These are phyloP conservation scores for Ceyx cyanopectus DNA, from an alignment of 2,113 vertebrate species.

Conservation along the genomic window DNA sequence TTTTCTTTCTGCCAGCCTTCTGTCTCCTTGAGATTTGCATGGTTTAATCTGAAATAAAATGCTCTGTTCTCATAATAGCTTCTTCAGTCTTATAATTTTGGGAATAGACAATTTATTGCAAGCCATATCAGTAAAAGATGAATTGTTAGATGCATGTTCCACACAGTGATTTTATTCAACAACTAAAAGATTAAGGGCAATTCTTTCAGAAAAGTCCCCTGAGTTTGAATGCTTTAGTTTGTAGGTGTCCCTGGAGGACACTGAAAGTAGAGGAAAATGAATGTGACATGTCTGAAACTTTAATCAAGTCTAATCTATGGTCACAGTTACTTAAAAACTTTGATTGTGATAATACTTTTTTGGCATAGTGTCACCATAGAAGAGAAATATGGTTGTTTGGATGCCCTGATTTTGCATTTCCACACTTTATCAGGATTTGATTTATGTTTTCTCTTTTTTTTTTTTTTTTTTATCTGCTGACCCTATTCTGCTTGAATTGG, in stretches of 20 bases:
- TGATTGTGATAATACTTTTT: not conserved
- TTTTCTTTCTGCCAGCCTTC: constrained; percentile 13
- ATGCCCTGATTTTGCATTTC: not conserved
- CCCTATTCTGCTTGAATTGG: not conserved
- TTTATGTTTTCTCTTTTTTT: not conserved
- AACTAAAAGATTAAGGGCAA: constrained; percentile 43
- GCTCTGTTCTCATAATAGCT: constrained; percentile 19
- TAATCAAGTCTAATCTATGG: not conserved
- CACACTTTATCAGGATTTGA: not conserved
- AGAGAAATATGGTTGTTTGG: not conserved
- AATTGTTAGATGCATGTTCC: constrained; percentile 38
- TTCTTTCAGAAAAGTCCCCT: not conserved
- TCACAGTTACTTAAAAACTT: not conserved
- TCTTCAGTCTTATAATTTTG: constrained; percentile 30
- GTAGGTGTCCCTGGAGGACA: not conserved
- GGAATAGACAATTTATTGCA: constrained; percentile 10
- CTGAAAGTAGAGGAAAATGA: not conserved
- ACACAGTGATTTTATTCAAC: constrained; percentile 30
- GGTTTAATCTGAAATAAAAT: constrained; percentile 45
- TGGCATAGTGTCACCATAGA: not conserved
- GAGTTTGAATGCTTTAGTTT: not conserved
- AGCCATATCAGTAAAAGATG: constrained; percentile 27
- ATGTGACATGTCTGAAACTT: not conserved
- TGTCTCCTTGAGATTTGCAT: constrained; percentile 39
- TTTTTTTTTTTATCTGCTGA: not conserved